Percentiles rank a stretch among this genome's conserved stretches.
These are phyloP conservation scores for Labia minor DNA, from an alignment of 2,888 invertebrate species.

Conservation along the genomic window DNA sequence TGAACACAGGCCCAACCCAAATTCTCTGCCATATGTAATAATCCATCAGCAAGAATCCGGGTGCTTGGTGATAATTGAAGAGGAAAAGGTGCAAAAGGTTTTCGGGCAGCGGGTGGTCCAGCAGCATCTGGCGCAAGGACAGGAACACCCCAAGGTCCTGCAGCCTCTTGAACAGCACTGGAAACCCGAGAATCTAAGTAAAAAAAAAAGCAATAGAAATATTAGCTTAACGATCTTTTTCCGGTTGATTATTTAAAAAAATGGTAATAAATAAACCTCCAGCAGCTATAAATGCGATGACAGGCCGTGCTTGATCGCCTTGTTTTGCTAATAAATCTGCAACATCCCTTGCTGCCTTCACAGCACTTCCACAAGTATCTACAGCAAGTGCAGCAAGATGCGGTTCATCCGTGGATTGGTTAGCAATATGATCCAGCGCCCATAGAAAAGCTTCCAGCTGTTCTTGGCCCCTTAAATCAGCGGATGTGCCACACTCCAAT, in stretches of 20 bases:
- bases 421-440: constrained; percentile 35
- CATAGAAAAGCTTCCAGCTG: constrained; percentile 37
- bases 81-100: constrained; percentile 25
- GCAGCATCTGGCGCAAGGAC: constrained; percentile 24
- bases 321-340: constrained; percentile 23
- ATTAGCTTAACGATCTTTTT: no score
- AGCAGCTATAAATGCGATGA: constrained; percentile 15
- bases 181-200: constrained; percentile 18
- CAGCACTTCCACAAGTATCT: constrained; percentile 31
- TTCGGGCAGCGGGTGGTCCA: constrained; percentile 23
- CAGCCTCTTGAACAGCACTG: constrained; percentile 22
- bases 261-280: background rate
- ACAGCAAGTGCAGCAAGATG: constrained; percentile 30
- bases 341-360: constrained; percentile 25
- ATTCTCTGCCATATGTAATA: constrained; percentile 20
- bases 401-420: constrained; percentile 20
- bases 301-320: constrained; percentile 4
- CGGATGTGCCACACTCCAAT: constrained; percentile 29
- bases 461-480: constrained; percentile 30
- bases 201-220: no score
- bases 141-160: constrained; percentile 25
- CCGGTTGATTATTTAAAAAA: no score
- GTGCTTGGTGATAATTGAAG: constrained; percentile 25
- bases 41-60: constrained; percentile 19
- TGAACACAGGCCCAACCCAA: constrained; percentile 23